Base-by-base conservation (phyloP, 2,888 invertebrate genomes). In the Balanococcus diminutus region DNA sequence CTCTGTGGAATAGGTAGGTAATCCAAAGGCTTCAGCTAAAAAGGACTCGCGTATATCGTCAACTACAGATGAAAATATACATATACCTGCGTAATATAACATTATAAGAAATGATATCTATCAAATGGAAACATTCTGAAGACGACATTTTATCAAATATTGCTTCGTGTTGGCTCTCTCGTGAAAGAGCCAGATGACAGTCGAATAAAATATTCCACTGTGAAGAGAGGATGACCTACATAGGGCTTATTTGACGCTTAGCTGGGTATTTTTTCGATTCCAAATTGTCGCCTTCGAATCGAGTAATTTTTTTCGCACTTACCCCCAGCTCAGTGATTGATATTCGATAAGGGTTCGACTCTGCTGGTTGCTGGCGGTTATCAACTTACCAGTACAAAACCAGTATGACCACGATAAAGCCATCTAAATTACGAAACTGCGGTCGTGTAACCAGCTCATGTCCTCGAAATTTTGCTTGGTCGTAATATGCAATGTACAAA, bases 91-190 rank as follows among this genome's bases (percentile, higher is more conserved):
- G 51, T 51, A 51, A n/a, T 8, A 19, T 51, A 51, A 19, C n/a
- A 19, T 51, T 9, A 0, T 19, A 51, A 51, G 51, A 51, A 51
- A 51, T 51, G 51, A 51, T 67, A 67, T 67, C 61, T 67, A 25
- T 22, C 61, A 67, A 67, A 67, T 11, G 28, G 61, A 67, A 67
- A 67, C 25, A 67, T 14, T 28, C 22, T 67, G 22, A 28, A 25
- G 61, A 67, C 28, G 61, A 67, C 61, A 14, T 67, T 67, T 67
- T 67, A 67, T 67, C 61, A 67, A 67, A 67, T 67, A 67, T 67
- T 28, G 28, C 61, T 25, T 28, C 61, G 11, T 14, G 25, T 67
- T 28, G 61, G 2, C 28, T 28, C 28, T 8, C 11, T 28, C 25
- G 3, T 25, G 4, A 28, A 25, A 67, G n/a, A n/a, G n/a, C n/a